Conservation (phyloP, 2,113 vertebrate genomes). For the Irena cyanogastra region DNA sequence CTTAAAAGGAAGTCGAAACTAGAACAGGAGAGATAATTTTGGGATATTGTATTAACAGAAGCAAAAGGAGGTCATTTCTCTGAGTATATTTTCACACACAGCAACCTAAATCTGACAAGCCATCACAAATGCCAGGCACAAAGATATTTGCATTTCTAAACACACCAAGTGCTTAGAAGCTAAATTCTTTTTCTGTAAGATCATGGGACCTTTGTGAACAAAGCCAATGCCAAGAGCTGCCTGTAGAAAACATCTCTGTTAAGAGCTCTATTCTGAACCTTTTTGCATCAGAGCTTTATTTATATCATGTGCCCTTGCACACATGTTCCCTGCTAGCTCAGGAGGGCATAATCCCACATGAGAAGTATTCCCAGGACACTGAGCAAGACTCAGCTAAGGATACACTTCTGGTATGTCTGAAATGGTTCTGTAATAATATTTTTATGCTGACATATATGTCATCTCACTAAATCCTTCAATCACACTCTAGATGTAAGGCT, state of each 20-base stretch:
- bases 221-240: not conserved
- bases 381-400: not conserved
- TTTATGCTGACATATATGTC: not conserved
- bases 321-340: not conserved
- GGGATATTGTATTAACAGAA: not conserved
- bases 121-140: constrained; percentile 6
- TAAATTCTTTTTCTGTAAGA: not conserved
- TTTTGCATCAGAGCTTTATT: not conserved
- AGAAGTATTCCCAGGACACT: not conserved
- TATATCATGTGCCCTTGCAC: not conserved
- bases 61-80: constrained; percentile 6
- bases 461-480: not conserved
- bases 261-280: not conserved
- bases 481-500: not conserved
- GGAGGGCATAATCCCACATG: not conserved
- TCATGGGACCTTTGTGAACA: not conserved
- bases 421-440: not conserved
- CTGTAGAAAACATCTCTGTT: not conserved
- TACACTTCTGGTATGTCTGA: not conserved
- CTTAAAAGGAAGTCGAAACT: not conserved
- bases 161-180: not conserved
- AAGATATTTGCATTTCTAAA: constrained; percentile 44
- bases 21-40: not conserved
- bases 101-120: constrained; percentile 26
- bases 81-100: not conserved